Evolutionary conservation across 2,888 invertebrate species (phyloP), one percentile per base, ranked within the genome.

Genomic region (Iselma pallidipennis): DNA sequence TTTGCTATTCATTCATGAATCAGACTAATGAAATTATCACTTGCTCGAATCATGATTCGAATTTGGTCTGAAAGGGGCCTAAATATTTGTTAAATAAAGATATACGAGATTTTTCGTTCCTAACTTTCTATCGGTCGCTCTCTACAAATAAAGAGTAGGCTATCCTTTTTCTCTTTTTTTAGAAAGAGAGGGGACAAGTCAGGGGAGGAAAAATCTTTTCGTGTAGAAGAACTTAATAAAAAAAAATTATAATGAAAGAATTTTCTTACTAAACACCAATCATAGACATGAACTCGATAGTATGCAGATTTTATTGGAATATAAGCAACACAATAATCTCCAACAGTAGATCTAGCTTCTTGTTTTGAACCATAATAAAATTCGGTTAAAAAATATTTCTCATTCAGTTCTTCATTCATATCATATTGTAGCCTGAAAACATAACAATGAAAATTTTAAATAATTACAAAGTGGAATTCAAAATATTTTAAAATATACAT

Each of bases 181-280:
- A n/a, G n/a, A n/a, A n/a, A n/a, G n/a, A n/a, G n/a, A n/a, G n/a
- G n/a, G n/a, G n/a, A n/a, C n/a, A n/a, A n/a, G n/a, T n/a, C n/a
- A n/a, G n/a, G n/a, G n/a, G n/a, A n/a, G n/a, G n/a, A n/a, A n/a
- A n/a, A n/a, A n/a, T n/a, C n/a, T n/a, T n/a, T n/a, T n/a, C n/a
- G n/a, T n/a, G n/a, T n/a, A n/a, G n/a, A n/a, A n/a, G n/a, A n/a
- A n/a, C n/a, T n/a, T n/a, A n/a, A n/a, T n/a, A n/a, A n/a, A n/a
- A n/a, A 42, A 52, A n/a, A 23, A 52, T 0, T 28, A 49, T 3
- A 45, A 5, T 23, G n/a, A n/a, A 19, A 19, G 3, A 50, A 50
- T 50, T n/a, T n/a, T n/a, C 62, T 57, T 61, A 72, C 73, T 58
- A 68, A 48, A 52, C 63, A 54, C 72, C 73, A 72, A 59, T 75